phyloP scores from a whole-genome alignment of 2,113 vertebrate species.

The Xyliphius kryptos region DNA sequence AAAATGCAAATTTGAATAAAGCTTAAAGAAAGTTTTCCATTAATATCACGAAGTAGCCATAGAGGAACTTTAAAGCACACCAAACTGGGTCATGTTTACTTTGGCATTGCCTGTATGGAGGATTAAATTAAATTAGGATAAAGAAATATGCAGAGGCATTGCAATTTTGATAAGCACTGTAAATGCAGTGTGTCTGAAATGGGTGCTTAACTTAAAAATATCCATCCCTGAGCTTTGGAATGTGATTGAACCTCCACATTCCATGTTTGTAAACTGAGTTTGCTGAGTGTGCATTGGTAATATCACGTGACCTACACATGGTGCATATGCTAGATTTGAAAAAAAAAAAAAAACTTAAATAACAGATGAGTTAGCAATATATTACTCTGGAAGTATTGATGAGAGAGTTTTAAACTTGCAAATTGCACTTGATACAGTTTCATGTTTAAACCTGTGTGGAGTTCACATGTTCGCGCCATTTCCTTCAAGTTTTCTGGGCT shows the following conservation, averaged over 20 bases:
- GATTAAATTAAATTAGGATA: conserved; percentile 45
- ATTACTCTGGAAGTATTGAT: too few species aligned
- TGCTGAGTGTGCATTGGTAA: too few species aligned
- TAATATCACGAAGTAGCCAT: conserved; percentile 21
- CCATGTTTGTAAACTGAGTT: background rate
- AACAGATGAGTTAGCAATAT: too few species aligned
- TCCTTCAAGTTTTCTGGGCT: too few species aligned
- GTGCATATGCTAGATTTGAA: too few species aligned
- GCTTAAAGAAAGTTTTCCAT: conserved; percentile 23
- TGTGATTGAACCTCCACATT: background rate
- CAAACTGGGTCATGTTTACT: conserved; percentile 42
- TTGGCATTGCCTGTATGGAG: conserved; percentile 35
- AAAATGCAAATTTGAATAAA: conserved; percentile 29
- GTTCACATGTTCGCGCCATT: too few species aligned
- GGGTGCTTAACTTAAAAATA: conserved; percentile 29
- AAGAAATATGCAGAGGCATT: conserved; percentile 41
- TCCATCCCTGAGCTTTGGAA: background rate
- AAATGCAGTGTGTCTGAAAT: conserved; percentile 32
- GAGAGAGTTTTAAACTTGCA: too few species aligned
- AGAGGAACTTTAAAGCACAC: conserved; percentile 25
- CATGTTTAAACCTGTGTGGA: too few species aligned
- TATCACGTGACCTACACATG: too few species aligned
- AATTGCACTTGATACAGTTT: too few species aligned
- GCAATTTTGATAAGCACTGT: conserved; percentile 31
- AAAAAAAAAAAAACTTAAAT: too few species aligned